These are phyloP conservation scores for Papilio helenus DNA, from an alignment of 1,140 invertebrate species.

Conservation along the genomic window DNA sequence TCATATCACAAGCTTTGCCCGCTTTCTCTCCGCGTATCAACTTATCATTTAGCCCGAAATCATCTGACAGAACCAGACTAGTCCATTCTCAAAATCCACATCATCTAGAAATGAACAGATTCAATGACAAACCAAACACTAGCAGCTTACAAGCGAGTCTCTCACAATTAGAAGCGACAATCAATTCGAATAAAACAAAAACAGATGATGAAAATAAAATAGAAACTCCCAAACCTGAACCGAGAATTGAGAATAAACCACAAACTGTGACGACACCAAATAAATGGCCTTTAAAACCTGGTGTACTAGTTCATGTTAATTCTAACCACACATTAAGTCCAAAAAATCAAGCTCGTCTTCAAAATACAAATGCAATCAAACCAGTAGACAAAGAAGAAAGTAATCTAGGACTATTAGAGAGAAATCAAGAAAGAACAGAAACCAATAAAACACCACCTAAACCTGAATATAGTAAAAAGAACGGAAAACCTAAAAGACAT, in stretches of 20 bases:
- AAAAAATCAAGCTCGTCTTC: constrained; percentile 77
- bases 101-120: constrained; percentile 70
- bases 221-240: constrained; percentile 56
- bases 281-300: constrained; percentile 94
- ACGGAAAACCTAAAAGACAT: constrained; percentile 62
- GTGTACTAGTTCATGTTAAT: constrained; percentile 93
- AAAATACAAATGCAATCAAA: constrained; percentile 49
- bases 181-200: constrained; percentile 55
- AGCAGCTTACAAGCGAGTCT: constrained; percentile 73
- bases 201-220: constrained; percentile 53
- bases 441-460: constrained; percentile 53
- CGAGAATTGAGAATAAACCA: constrained; percentile 57
- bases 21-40: constrained; percentile 77
- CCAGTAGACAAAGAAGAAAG: constrained; percentile 57
- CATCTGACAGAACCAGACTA: constrained; percentile 78
- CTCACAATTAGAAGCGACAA: constrained; percentile 66
- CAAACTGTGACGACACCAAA: constrained; percentile 80
- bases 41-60: constrained; percentile 76
- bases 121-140: constrained; percentile 53
- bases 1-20: constrained; percentile 81
- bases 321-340: constrained; percentile 81
- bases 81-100: constrained; percentile 75
- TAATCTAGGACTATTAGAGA: constrained; percentile 75
- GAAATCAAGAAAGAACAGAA: constrained; percentile 54
- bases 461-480: constrained; percentile 68